A percentile compares a stretch with the other conserved stretches of the same genome.
These are phyloP conservation scores for Archips xylosteana DNA, from an alignment of 2,888 invertebrate species.

Conservation along the genomic window DNA sequence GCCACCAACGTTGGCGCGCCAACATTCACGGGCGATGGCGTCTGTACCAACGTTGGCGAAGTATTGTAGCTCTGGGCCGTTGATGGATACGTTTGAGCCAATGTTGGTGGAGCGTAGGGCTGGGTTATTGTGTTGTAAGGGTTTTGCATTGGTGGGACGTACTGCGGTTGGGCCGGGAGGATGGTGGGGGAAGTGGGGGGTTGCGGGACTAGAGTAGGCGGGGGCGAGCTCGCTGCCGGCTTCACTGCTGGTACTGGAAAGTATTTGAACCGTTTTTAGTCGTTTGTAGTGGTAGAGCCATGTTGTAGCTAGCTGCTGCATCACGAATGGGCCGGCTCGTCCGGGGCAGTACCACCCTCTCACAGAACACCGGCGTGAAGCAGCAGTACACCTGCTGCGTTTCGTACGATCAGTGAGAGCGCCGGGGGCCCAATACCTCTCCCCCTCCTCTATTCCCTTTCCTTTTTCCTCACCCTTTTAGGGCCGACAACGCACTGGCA, in stretches of 20 bases:
- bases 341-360: too few species aligned
- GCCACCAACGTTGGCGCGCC: constrained; percentile 50
- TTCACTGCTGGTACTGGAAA: constrained; percentile 66
- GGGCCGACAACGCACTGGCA: too few species aligned
- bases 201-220: constrained; percentile 53
- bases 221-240: constrained; percentile 53
- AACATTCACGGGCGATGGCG: constrained; percentile 35
- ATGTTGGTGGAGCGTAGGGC: constrained; percentile 47
- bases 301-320: too few species aligned
- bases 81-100: constrained; percentile 44
- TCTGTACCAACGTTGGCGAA: constrained; percentile 51
- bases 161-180: constrained; percentile 10
- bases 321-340: too few species aligned
- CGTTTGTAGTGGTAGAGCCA: too few species aligned
- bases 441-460: too few species aligned
- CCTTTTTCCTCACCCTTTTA: too few species aligned
- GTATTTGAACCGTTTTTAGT: too few species aligned
- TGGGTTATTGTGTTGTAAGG: constrained; percentile 24
- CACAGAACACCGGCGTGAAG: too few species aligned
- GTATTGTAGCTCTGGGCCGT: constrained; percentile 21
- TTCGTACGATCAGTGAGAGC: too few species aligned
- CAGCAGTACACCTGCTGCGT: too few species aligned
- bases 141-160: neutral
- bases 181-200: constrained; percentile 39
- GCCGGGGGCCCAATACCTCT: too few species aligned